Conservation (phyloP, 2,888 invertebrate genomes). For the Hemaris fuciformis region DNA sequence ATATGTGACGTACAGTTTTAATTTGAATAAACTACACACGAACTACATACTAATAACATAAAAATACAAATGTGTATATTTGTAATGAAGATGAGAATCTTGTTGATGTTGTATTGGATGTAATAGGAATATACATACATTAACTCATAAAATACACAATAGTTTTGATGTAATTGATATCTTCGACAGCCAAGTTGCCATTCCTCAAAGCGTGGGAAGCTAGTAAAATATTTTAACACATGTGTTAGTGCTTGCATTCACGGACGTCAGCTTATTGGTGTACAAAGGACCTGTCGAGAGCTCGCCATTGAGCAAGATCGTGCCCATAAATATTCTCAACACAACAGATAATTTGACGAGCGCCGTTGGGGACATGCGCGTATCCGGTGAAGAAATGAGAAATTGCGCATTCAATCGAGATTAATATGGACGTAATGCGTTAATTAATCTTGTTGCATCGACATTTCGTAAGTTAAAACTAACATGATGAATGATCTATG, state of each 20-base stretch:
- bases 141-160: too few species aligned
- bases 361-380: neutral
- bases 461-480: neutral
- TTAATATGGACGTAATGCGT: neutral
- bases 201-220: neutral
- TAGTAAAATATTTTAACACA: neutral
- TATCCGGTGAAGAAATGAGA: neutral
- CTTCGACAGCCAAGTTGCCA: too few species aligned
- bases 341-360: neutral
- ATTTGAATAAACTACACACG: too few species aligned
- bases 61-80: too few species aligned
- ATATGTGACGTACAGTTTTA: too few species aligned
- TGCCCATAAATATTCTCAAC: neutral
- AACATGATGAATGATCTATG: neutral
- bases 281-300: neutral
- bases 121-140: too few species aligned
- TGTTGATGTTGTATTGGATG: too few species aligned
- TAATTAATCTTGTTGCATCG: neutral
- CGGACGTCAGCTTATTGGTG: neutral
- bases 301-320: neutral
- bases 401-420: neutral
- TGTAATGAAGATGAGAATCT: too few species aligned
- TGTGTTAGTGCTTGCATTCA: neutral
- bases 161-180: too few species aligned
- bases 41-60: too few species aligned